phyloP scores from a whole-genome alignment of 2,888 invertebrate species.

The Argyresthia goedartella region DNA sequence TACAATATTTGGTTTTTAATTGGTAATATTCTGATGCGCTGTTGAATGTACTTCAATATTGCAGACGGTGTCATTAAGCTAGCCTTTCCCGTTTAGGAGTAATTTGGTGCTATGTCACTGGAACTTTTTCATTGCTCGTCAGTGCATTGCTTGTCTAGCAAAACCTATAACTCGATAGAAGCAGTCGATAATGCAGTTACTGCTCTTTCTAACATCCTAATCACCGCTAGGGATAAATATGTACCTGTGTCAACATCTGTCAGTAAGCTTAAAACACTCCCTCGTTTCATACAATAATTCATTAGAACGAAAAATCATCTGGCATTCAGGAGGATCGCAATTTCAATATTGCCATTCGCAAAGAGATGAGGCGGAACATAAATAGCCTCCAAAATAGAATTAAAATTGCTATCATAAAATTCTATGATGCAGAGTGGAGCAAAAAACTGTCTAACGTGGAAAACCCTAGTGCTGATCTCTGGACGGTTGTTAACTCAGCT shows the following conservation, averaged over 20 bases:
- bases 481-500: conserved; percentile 3
- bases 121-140: too few species aligned
- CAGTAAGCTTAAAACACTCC: background rate
- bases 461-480: conserved; percentile 5
- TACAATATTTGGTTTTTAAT: too few species aligned
- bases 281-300: conserved; percentile 1
- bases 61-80: too few species aligned
- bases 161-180: background rate
- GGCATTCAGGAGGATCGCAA: background rate
- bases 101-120: too few species aligned
- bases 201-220: background rate
- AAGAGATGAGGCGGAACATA: background rate
- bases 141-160: too few species aligned
- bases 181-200: conserved; percentile 1
- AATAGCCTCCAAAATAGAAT: conserved; percentile 1
- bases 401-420: background rate
- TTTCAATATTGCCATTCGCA: background rate
- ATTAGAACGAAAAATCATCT: conserved; percentile 5
- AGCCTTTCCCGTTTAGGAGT: too few species aligned
- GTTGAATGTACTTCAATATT: too few species aligned
- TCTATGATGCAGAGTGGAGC: conserved; percentile 4
- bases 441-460: conserved; percentile 5
- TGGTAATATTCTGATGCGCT: too few species aligned
- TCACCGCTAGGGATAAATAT: conserved; percentile 1
- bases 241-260: background rate